Base-by-base conservation (phyloP, 2,113 vertebrate species). In the Tachycineta bicolor region DNA sequence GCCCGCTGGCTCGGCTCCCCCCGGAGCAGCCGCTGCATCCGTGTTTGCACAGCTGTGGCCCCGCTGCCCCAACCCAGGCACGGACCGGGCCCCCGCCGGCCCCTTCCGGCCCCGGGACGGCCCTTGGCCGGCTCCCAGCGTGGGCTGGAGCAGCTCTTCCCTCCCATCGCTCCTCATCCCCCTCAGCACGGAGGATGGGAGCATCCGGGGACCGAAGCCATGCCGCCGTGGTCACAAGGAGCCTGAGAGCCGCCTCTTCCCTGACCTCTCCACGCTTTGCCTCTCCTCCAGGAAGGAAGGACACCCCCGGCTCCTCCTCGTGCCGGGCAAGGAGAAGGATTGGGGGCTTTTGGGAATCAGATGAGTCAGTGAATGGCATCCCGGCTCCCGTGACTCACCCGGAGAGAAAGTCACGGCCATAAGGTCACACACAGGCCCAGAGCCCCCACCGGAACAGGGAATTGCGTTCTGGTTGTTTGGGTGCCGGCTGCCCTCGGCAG, bases 41-140 rank as follows among this genome's bases (percentile, higher is more conserved):
- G 20, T 95, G 95, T 97, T 97, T 97, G 90, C 83, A 93, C 94
- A 96, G 96, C 96, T 96, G 90, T 3, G 28, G 52, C 64, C 83
- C 79, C 3, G 28, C 89, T 80, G 90, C 79, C 63, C 43, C 16
- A 56, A 24, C 64, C 80, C 93, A 19, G 21, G 63, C 52, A 11
- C 34, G 16, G 59, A 46, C 78, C 47, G 3, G 52, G 89, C 67
- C 83, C 69, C 86, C 62, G 17, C 50, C 76, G n/a, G 69, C 87
- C 92, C 75, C 90, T 87, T 87, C 89, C 94, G 76, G 94, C 68
- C 52, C 67, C 2, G 2, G 52, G 52, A 63, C 37, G 2, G 73
- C 37, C 52, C 81, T 86, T 74, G 86, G 93, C 95, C 9, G 1
- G 74, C 70, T 93, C 82, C 58, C 19, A 3, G 65, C 31, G 6